A percentile compares a stretch with the other conserved stretches of the same genome.
Conservation (phyloP, 64 coral and sea anemone species). For the Platygyra sinensis region DNA sequence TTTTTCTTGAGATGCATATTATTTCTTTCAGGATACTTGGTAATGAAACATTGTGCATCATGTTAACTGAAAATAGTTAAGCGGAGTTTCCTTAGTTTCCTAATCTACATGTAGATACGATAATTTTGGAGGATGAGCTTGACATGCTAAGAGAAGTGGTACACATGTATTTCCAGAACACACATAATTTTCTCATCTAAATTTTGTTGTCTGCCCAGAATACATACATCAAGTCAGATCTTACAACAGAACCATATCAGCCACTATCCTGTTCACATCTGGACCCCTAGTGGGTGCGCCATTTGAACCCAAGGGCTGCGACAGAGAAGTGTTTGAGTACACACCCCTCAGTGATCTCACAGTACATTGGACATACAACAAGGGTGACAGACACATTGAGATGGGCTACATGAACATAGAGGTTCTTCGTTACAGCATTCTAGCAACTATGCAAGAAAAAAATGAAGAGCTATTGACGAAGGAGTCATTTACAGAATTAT, state of each 20-base stretch:
- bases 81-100: too few relatives aligned
- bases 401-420: constrained; percentile 99
- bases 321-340: constrained; percentile 54
- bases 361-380: constrained; percentile 98
- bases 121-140: too few relatives aligned
- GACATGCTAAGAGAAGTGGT: too few relatives aligned
- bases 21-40: too few relatives aligned
- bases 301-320: constrained; percentile 67
- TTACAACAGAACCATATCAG: constrained; percentile 91
- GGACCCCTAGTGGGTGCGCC: constrained; percentile 28
- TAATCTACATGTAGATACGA: too few relatives aligned
- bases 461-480: constrained; percentile 75
- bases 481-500: constrained; percentile 62
- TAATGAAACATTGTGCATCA: too few relatives aligned
- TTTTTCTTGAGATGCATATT: too few relatives aligned
- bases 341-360: constrained; percentile 71
- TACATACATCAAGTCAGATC: constrained; percentile 97
- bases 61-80: too few relatives aligned
- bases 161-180: too few relatives aligned
- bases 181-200: not conserved
- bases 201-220: constrained; percentile 45
- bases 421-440: constrained; percentile 65
- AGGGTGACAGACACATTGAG: constrained; percentile 88
- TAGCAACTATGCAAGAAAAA: constrained; percentile 29
- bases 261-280: constrained; percentile 92